Conservation (phyloP, 2,113 vertebrate genomes). For the Leucoraja erinaceus region DNA sequence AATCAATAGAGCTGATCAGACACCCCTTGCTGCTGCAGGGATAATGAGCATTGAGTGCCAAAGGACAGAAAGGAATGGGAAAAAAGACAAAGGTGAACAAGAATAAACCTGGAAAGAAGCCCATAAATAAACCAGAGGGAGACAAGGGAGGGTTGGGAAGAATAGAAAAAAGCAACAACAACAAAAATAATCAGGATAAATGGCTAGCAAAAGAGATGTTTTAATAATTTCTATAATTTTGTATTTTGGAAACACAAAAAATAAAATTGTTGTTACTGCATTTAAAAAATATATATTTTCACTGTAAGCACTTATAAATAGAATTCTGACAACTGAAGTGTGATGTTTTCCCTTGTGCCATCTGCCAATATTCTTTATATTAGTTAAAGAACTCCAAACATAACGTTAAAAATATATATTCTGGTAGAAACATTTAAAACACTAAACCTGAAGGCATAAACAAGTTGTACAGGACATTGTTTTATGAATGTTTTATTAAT, state of each 20-base stretch:
- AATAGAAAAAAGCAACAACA: neutral
- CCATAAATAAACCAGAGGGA: neutral
- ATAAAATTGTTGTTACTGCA: neutral
- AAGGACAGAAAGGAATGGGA: constrained; percentile 3
- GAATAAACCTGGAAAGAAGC: neutral
- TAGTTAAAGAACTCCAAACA: neutral
- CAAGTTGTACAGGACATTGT: neutral
- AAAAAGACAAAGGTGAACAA: neutral
- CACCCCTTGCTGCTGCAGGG: constrained; percentile 1
- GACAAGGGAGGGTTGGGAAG: neutral
- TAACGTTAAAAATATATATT: neutral
- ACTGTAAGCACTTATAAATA: neutral
- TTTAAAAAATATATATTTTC: neutral
- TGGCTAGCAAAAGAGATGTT: neutral
- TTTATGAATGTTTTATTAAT: neutral
- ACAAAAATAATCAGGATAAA: neutral
- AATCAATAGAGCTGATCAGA: constrained; percentile 32
- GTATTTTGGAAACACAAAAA: neutral
- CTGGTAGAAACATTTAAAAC: neutral
- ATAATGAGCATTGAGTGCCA: neutral
- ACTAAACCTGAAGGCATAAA: neutral
- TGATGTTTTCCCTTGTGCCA: neutral
- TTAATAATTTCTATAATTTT: neutral
- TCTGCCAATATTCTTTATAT: neutral
- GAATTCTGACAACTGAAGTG: neutral